These are phyloP conservation scores for Mirounga angustirostris DNA, from an alignment of 2,113 vertebrate species.

Conservation along the genomic window DNA sequence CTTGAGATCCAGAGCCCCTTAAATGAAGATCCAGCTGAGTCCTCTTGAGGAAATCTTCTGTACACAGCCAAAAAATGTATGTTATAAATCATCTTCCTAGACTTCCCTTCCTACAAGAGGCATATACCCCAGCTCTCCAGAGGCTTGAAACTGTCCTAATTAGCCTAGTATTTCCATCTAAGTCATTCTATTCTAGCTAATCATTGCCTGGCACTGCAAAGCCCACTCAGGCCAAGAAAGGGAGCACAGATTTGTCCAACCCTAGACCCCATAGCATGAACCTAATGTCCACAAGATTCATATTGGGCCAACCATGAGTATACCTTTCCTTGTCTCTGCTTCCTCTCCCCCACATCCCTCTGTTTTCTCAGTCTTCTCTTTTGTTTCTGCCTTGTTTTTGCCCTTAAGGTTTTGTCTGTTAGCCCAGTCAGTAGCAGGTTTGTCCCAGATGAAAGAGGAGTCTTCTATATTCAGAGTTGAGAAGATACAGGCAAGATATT, in stretches of 20 bases:
- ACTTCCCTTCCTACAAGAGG: not conserved
- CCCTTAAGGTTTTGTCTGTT: not conserved
- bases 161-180: not conserved
- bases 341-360: not conserved
- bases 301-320: too few relatives aligned
- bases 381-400: not conserved
- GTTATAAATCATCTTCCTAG: not conserved
- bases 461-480: not conserved
- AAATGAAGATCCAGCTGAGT: not conserved
- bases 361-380: not conserved
- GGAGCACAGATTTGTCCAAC: not conserved
- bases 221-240: not conserved
- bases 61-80: not conserved
- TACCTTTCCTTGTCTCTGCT: not conserved
- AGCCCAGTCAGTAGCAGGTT: not conserved
- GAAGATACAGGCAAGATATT: not conserved
- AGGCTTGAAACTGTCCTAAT: not conserved
- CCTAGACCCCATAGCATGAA: not conserved
- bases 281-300: not conserved
- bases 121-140: not conserved
- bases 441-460: not conserved
- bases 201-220: not conserved
- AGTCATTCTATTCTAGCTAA: not conserved
- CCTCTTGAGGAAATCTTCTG: not conserved
- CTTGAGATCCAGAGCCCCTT: not conserved